Conservation (phyloP, 2,888 invertebrate genomes). For the Chouioia cunea region DNA sequence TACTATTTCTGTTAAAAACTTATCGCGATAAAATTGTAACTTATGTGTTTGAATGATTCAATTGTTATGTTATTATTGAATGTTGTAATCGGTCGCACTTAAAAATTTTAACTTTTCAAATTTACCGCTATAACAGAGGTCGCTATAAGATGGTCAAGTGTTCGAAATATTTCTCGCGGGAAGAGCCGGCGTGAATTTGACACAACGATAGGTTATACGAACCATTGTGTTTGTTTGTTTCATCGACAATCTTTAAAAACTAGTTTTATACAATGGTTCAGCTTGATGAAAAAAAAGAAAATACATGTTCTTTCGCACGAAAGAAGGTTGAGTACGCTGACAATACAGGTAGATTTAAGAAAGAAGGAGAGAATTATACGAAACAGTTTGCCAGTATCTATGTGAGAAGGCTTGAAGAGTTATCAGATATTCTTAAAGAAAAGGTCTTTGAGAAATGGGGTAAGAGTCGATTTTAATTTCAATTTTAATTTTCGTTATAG, state of each 20-base stretch:
- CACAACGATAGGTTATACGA: too few species aligned
- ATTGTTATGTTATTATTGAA: too few species aligned
- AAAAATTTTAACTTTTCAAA: too few species aligned
- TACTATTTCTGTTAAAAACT: too few species aligned
- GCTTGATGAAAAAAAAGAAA: conserved; percentile 4
- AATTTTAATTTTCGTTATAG: conserved; percentile 9
- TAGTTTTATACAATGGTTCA: conserved; percentile 23
- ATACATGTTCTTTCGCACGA: conserved; percentile 52
- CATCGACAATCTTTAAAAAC: background rate
- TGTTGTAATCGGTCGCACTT: too few species aligned
- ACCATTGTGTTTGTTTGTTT: too few species aligned
- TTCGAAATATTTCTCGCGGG: too few species aligned
- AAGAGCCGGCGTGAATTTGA: too few species aligned
- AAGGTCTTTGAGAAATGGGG: conserved; percentile 79
- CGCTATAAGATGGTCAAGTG: too few species aligned
- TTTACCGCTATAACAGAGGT: too few species aligned
- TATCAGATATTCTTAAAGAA: conserved; percentile 75
- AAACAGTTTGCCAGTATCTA: conserved; percentile 93
- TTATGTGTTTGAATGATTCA: too few species aligned
- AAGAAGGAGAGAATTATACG: conserved; percentile 54
- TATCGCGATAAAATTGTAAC: too few species aligned
- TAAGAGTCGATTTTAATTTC: conserved; percentile 51
- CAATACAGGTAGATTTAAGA: conserved; percentile 52
- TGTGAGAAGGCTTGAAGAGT: conserved; percentile 79
- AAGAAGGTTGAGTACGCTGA: conserved; percentile 52